These are phyloP conservation scores for Zaprionus gabonicus DNA, from an alignment of 1,140 invertebrate genomes.

Conservation along the genomic window DNA sequence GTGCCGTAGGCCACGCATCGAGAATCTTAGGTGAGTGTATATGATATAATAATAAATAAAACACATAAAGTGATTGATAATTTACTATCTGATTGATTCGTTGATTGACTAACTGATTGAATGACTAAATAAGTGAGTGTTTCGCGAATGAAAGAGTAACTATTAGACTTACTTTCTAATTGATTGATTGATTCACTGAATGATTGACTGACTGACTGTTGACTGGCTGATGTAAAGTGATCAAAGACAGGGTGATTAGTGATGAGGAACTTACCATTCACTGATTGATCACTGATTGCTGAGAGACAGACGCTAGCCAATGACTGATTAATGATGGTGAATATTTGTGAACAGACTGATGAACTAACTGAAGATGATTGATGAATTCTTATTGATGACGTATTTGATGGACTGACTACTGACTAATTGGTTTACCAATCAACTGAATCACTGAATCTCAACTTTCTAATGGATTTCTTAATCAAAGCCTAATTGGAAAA, in stretches of 20 bases:
- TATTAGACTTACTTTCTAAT: not conserved
- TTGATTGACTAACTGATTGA: not conserved
- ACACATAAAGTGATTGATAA: not conserved
- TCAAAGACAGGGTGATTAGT: not conserved
- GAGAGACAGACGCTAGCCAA: not conserved
- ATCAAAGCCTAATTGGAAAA: not conserved
- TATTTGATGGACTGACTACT: not conserved
- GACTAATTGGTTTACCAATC: not conserved
- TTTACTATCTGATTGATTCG: not conserved
- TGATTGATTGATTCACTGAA: not conserved
- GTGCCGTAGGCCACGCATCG: slow-evolving; percentile 86
- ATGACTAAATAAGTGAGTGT: not conserved
- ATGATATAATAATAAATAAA: too few species aligned
- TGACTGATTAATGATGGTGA: not conserved
- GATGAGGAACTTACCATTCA: not conserved
- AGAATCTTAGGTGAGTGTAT: slow-evolving; percentile 87
- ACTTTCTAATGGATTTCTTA: not conserved
- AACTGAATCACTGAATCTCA: not conserved
- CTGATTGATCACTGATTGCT: not conserved
- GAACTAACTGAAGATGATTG: too few species aligned
- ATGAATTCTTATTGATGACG: too few species aligned
- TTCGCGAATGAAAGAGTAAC: not conserved
- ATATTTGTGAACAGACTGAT: too few species aligned
- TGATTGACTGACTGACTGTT: not conserved
- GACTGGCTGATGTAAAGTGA: too few species aligned